These are phyloP conservation scores for Nyctereutes procyonoides DNA, from an alignment of 2,113 vertebrate genomes.

Conservation along the genomic window DNA sequence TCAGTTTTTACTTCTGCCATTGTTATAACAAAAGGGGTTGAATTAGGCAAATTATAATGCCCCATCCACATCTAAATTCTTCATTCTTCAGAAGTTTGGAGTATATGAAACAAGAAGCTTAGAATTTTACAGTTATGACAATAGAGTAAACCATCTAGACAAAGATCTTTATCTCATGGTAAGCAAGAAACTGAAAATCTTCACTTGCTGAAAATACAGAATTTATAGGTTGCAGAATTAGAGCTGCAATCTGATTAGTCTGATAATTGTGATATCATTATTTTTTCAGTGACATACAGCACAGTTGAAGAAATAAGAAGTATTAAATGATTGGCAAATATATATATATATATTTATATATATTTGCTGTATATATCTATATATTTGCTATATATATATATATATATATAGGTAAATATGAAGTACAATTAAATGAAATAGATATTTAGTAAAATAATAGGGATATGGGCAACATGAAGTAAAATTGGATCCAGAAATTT, in stretches of 20 bases:
- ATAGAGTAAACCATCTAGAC: neutral
- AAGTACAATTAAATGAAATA: neutral
- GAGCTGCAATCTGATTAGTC: neutral
- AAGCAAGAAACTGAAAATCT: neutral
- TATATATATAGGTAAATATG: neutral
- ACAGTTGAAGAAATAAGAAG: neutral
- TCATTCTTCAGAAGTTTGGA: neutral
- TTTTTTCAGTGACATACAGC: neutral
- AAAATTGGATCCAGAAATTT: neutral
- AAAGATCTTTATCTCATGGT: neutral
- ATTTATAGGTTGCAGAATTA: neutral
- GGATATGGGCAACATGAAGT: neutral
- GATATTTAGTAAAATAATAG: neutral
- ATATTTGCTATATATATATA: neutral
- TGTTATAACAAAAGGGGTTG: neutral
- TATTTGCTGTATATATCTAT: neutral
- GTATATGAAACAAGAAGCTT: neutral
- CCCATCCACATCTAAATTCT: neutral
- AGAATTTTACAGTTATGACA: neutral
- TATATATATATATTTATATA: neutral
- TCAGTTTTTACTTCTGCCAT: neutral
- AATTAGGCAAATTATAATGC: neutral
- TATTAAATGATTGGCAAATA: neutral
- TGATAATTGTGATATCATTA: neutral
- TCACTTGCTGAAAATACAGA: neutral